Evolutionary conservation across 2,797 vertebrate genomes (phyloP), one percentile per base, ranked within the genome.

Genomic region (Hypotaenidia philippensis): DNA sequence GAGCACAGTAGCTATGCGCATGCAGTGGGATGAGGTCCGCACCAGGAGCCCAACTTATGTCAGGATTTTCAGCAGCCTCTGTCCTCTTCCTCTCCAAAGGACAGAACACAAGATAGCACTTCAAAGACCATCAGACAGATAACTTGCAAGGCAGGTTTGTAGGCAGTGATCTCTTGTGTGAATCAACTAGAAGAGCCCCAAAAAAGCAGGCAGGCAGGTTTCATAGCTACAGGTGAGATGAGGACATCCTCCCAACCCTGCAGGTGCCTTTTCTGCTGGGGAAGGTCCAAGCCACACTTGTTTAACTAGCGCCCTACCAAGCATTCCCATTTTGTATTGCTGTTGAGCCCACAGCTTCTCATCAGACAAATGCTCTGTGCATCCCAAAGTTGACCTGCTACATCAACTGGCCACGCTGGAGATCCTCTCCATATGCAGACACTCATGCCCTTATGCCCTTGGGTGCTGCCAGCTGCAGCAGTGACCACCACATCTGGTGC

Each of bases 1-100:
- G 83, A n/a, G 74, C 80, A 68, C 0, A 9, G 13, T 13, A 36
- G 18, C 22, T 27, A 13, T 0, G 0, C 13, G 57, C 11, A 31
- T 0, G 6, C 47, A 10, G 16, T 5, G 25, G 68, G 52, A 70
- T 17, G 13, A n/a, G 34, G 41, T 16, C 55, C 38, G 18, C 0
- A 44, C 20, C 0, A 68, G 38, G 1, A 82, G n/a, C 31, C 47
- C 40, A 27, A 31, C 10, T 21, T 16, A 32, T 1, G 15, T 11
- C 19, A 70, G 44, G 60, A 44, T 40, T 72, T 90, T 36, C 47
- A 83, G 34, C 34, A 76, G 36, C 18, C 44, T 77, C 66, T 40
- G 7, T 40, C 49, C 32, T 41, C 59, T 55, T 56, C 36, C 20
- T 56, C 49, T 72, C 59, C 40, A 63, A 63, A 21, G n/a, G 32